Evolutionary conservation across 2,888 invertebrate genomes (phyloP).

Genomic region (Auanema freiburgensis): DNA sequence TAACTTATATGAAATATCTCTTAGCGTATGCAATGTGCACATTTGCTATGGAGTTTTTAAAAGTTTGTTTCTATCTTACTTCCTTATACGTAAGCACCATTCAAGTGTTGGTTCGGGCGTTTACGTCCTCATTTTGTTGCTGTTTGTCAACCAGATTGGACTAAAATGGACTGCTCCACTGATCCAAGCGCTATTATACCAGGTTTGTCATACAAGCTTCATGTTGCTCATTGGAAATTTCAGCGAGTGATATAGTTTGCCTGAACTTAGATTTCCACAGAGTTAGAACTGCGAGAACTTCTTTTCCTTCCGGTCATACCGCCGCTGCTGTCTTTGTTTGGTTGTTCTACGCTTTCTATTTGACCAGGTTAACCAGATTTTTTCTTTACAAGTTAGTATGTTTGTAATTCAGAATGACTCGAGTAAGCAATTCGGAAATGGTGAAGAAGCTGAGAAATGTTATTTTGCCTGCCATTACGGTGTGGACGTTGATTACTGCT

Average conservation of each 20-base stretch:
- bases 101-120: constrained; percentile 74
- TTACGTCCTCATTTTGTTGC: constrained; percentile 89
- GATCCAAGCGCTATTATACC: constrained; percentile 22
- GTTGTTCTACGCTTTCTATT: constrained; percentile 51
- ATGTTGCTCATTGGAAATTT: constrained; percentile 1
- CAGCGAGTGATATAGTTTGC: constrained; percentile 40
- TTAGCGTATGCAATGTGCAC: constrained; percentile 44
- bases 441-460: constrained; percentile 30
- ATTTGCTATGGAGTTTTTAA: constrained; percentile 45
- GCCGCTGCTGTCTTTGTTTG: constrained; percentile 55
- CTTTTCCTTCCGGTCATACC: constrained; percentile 64
- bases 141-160: constrained; percentile 77
- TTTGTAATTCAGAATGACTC: constrained; percentile 28
- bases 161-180: constrained; percentile 42
- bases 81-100: constrained; percentile 69
- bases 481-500: constrained; percentile 45
- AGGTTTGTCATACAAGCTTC: constrained; percentile 2
- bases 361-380: constrained; percentile 29
- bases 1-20: constrained; percentile 55
- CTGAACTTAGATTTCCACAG: constrained; percentile 33
- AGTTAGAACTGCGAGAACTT: constrained; percentile 56
- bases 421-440: constrained; percentile 25
- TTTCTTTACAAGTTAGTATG: neutral
- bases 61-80: constrained; percentile 22
- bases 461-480: constrained; percentile 27